Percentiles rank a stretch among this genome's conserved stretches.
Conservation (phyloP, 2,888 invertebrate genomes). For the Cephus pygmeus region DNA sequence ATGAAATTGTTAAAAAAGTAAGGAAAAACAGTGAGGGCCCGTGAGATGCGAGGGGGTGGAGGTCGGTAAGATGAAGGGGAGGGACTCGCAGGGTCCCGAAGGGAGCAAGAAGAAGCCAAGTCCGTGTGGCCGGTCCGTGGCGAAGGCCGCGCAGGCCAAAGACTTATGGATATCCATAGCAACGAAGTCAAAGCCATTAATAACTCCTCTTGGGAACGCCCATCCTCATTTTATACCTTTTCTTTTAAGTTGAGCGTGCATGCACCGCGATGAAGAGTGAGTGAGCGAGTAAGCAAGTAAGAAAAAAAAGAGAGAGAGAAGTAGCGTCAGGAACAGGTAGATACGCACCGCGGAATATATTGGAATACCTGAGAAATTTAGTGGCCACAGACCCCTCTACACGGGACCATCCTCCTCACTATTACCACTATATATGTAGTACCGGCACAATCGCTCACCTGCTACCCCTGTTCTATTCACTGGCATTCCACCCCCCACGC, state of each 20-base stretch:
- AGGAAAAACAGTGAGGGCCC: too few species aligned
- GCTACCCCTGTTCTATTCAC: too few species aligned
- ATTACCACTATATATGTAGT: too few species aligned
- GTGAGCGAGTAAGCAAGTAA: constrained; percentile 18
- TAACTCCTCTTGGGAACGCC: constrained; percentile 64
- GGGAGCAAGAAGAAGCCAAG: constrained; percentile 6
- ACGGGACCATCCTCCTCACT: constrained; percentile 3
- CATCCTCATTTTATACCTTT: constrained; percentile 64
- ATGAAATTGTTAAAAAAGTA: too few species aligned
- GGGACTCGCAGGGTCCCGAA: background rate
- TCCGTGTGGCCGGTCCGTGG: constrained; percentile 19
- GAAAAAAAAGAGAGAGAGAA: constrained; percentile 19
- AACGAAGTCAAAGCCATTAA: constrained; percentile 66
- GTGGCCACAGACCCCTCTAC: constrained; percentile 38
- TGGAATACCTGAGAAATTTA: constrained; percentile 65
- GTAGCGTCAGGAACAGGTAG: constrained; percentile 38
- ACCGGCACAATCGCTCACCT: too few species aligned
- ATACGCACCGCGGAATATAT: constrained; percentile 61
- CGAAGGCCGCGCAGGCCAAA: constrained; percentile 51
- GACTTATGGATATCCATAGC: constrained; percentile 67
- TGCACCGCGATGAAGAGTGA: constrained; percentile 25
- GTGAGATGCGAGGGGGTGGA: too few species aligned
- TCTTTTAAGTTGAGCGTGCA: constrained; percentile 63
- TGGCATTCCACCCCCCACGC: too few species aligned
- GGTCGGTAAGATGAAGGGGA: background rate